Percentiles rank a stretch among this genome's conserved stretches.
Evolutionary conservation across 1,140 invertebrate species (phyloP).

Genomic region (Leptoteleia sp.): DNA sequence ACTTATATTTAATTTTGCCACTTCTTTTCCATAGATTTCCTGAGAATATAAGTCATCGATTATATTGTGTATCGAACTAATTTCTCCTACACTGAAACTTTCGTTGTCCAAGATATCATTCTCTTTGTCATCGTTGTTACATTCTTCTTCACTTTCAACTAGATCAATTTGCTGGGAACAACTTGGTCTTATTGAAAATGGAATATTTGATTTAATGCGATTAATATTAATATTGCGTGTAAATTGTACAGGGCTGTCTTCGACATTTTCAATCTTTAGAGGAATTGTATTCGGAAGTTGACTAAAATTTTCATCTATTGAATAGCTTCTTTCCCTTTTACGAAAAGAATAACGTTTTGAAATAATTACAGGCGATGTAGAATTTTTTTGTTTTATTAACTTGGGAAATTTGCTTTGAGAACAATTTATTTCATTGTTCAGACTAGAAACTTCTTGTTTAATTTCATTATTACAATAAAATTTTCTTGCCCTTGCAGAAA

Average conservation of each 20-base stretch:
- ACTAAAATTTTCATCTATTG: conserved; percentile 11
- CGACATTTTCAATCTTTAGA: conserved; percentile 30
- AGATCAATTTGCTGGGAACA: conserved; percentile 24
- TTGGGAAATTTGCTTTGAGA: conserved; percentile 1
- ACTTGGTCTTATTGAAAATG: too few species aligned
- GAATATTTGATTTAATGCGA: too few species aligned
- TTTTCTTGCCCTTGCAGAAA: conserved; percentile 13
- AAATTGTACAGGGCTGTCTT: conserved; percentile 33
- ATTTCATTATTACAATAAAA: conserved; percentile 5
- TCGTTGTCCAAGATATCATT: conserved; percentile 16
- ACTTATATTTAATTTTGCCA: background rate
- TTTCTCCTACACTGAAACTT: conserved; percentile 18
- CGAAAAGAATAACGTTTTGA: conserved; percentile 26
- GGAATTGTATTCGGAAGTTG: conserved; percentile 16
- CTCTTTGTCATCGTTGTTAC: conserved; percentile 18
- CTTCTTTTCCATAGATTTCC: conserved; percentile 1
- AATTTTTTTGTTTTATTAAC: background rate
- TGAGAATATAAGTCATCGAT: conserved; percentile 41
- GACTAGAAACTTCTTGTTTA: conserved; percentile 7
- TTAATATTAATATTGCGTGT: too few species aligned
- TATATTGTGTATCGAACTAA: background rate
- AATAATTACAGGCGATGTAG: conserved; percentile 25
- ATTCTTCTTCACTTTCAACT: conserved; percentile 47
- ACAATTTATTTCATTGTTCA: background rate
- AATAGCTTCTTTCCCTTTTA: conserved; percentile 26